Percentiles rank a stretch among this genome's conserved stretches.
Conservation (phyloP, 2,888 invertebrate genomes). For the Campoletis raptor region DNA sequence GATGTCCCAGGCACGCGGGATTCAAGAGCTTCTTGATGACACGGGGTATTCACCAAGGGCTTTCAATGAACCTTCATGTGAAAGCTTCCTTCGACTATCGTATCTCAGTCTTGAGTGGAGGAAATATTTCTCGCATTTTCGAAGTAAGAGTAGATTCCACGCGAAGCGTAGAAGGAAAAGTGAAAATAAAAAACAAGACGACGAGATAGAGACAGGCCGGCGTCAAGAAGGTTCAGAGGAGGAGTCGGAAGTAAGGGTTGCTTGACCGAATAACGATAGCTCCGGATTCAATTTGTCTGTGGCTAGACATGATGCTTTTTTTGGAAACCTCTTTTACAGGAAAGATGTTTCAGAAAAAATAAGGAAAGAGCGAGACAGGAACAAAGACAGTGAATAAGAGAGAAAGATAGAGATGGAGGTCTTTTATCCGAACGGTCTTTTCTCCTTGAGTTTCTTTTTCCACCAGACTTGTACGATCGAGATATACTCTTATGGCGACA, state of each 20-base stretch:
- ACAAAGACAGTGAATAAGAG: background rate
- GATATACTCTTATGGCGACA: constrained; percentile 17
- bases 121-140: constrained; percentile 36
- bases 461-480: constrained; percentile 14
- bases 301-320: constrained; percentile 41
- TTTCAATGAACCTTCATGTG: constrained; percentile 20
- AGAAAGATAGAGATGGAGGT: background rate
- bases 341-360: constrained; percentile 21
- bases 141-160: constrained; percentile 18
- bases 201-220: constrained; percentile 40
- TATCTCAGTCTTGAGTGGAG: background rate
- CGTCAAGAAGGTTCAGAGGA: constrained; percentile 18
- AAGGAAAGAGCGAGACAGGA: background rate
- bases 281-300: constrained; percentile 49
- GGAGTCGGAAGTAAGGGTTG: constrained; percentile 13
- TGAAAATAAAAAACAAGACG: constrained; percentile 9
- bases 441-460: constrained; percentile 21
- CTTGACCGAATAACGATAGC: constrained; percentile 57
- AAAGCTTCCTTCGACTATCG: constrained; percentile 29
- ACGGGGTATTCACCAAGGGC: background rate
- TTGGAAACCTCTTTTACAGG: background rate
- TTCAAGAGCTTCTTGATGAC: constrained; percentile 15
- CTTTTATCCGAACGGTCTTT: constrained; percentile 31
- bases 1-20: background rate
- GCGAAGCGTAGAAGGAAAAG: background rate